Conservation (phyloP, 92 coral and sea anemone species). For the Pocillopora grandis region DNA sequence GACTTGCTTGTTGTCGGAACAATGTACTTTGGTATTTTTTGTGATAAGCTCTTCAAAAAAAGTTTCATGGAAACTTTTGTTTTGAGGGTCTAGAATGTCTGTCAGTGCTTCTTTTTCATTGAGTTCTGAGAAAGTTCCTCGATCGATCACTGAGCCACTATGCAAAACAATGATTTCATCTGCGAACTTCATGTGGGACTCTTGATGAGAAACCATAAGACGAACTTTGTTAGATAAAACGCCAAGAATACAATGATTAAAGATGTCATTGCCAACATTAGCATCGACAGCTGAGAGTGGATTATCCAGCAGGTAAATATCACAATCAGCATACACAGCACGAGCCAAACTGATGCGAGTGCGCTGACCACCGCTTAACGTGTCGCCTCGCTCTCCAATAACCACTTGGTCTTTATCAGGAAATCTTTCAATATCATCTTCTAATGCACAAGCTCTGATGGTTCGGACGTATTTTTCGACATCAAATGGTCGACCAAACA, state of each 20-base stretch:
- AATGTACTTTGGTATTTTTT: neutral
- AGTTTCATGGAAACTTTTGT: neutral
- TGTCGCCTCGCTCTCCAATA: slow-evolving; percentile 46
- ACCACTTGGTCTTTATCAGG: slow-evolving; percentile 35
- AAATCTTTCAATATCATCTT: slow-evolving; percentile 36
- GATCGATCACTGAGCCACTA: slow-evolving; percentile 1
- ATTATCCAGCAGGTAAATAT: slow-evolving; percentile 60
- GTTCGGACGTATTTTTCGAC: slow-evolving; percentile 26
- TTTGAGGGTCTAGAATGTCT: slow-evolving; percentile 7
- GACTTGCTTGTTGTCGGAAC: neutral
- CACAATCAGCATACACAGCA: slow-evolving; percentile 56
- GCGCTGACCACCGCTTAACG: slow-evolving; percentile 55
- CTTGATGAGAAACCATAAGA: slow-evolving; percentile 36
- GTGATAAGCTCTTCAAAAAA: slow-evolving; percentile 1
- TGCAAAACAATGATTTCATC: slow-evolving; percentile 26
- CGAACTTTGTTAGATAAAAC: slow-evolving; percentile 38
- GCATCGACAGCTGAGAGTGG: slow-evolving; percentile 53
- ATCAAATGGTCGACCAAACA: slow-evolving; percentile 51
- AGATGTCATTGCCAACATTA: slow-evolving; percentile 49
- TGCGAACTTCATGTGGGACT: slow-evolving; percentile 22
- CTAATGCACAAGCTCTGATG: slow-evolving; percentile 43
- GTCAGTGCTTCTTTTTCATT: neutral
- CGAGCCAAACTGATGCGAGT: slow-evolving; percentile 62
- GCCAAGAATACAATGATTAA: slow-evolving; percentile 40
- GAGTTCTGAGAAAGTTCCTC: slow-evolving; percentile 26